phyloP scores from a whole-genome alignment of 2,113 vertebrate genomes.

The Laticauda colubrina region DNA sequence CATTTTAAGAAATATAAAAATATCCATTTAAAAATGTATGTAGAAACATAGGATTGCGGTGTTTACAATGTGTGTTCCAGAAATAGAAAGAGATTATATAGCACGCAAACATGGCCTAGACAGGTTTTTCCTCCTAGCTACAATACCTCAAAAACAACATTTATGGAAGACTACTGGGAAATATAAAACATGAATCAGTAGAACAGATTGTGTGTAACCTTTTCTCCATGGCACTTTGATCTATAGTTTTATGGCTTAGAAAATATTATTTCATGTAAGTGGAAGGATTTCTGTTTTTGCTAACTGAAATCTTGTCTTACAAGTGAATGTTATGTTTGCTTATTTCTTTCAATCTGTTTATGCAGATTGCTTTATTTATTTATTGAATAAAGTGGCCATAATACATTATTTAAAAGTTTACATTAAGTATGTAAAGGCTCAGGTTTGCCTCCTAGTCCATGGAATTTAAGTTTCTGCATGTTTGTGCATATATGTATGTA shows the following conservation, averaged over 20 bases:
- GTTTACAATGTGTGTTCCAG: neutral
- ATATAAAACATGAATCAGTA: neutral
- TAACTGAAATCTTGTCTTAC: neutral
- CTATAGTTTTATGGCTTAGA: neutral
- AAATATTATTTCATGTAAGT: neutral
- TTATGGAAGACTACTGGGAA: neutral
- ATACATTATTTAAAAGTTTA: neutral
- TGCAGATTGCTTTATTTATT: neutral
- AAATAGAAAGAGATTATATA: neutral
- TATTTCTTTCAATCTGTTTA: neutral
- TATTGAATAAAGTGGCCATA: neutral
- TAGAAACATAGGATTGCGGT: neutral
- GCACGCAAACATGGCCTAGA: neutral
- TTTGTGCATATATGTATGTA: neutral
- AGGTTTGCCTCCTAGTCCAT: neutral
- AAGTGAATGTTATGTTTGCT: neutral
- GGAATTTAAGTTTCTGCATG: neutral
- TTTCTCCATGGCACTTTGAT: neutral
- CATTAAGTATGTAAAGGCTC: neutral
- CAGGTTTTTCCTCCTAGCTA: neutral
- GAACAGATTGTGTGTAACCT: neutral
- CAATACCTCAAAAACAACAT: neutral
- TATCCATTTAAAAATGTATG: neutral
- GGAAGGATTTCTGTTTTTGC: neutral
- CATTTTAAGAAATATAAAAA: neutral